Evolutionary conservation across 2,113 vertebrate species (phyloP).

Genomic region (Platichthys stellatus): DNA sequence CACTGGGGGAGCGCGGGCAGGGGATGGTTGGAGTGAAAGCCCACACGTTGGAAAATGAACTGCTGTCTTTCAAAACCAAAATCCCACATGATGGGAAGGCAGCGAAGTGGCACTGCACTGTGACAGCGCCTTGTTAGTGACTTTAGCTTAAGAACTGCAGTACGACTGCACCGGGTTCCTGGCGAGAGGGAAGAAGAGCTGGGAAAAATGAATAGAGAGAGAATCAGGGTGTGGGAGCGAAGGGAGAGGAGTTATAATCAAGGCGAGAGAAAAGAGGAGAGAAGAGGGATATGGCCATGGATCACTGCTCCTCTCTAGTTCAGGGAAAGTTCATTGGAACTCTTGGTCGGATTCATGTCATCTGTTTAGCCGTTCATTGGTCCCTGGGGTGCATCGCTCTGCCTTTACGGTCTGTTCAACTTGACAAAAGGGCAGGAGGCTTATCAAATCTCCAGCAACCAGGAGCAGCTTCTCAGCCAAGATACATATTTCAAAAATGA

Average conservation of each 20-base stretch:
- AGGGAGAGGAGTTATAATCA: slow-evolving; percentile 24
- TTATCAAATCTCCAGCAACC: slow-evolving; percentile 70
- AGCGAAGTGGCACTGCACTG: slow-evolving; percentile 71
- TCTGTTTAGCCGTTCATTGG: slow-evolving; percentile 73
- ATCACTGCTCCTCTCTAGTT: slow-evolving; percentile 70
- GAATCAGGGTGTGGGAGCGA: slow-evolving; percentile 10
- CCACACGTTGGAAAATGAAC: slow-evolving; percentile 70
- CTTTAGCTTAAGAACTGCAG: slow-evolving; percentile 72
- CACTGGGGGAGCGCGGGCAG: slow-evolving; percentile 13
- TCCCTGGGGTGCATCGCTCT: slow-evolving; percentile 59
- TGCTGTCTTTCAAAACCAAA: slow-evolving; percentile 69
- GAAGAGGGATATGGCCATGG: slow-evolving; percentile 55
- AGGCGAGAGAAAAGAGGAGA: background rate
- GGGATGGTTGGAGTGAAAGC: slow-evolving; percentile 31
- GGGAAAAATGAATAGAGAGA: slow-evolving; percentile 44
- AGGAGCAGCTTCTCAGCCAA: slow-evolving; percentile 62
- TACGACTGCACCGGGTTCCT: slow-evolving; percentile 51
- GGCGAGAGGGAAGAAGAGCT: slow-evolving; percentile 10
- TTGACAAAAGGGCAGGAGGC: slow-evolving; percentile 70
- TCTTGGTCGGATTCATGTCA: slow-evolving; percentile 69
- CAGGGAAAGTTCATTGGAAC: slow-evolving; percentile 78
- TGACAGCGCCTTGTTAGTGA: slow-evolving; percentile 78
- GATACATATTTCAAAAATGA: slow-evolving; percentile 63
- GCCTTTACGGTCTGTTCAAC: slow-evolving; percentile 69
- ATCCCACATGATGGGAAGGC: slow-evolving; percentile 72